These are phyloP conservation scores for Eulemur rubriventer DNA, from an alignment of 2,797 vertebrate genomes.

Conservation along the genomic window DNA sequence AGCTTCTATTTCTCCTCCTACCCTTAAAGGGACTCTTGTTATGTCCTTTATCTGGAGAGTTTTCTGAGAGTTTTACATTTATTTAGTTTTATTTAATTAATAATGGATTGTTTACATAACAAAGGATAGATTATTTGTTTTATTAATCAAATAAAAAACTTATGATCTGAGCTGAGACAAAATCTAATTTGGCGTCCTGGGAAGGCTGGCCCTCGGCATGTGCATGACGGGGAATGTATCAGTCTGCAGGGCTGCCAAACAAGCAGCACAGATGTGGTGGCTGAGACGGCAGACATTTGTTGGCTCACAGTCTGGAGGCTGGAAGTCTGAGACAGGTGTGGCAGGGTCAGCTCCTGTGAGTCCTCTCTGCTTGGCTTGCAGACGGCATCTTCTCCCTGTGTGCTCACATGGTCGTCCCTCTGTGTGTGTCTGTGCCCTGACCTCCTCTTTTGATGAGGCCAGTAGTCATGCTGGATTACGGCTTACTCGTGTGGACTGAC, in stretches of 20 bases:
- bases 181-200: background rate
- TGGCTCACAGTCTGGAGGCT: background rate
- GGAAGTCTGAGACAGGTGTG: background rate
- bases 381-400: background rate
- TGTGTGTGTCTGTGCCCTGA: background rate
- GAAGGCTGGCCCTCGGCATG: accelerated
- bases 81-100: background rate
- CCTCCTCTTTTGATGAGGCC: background rate
- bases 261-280: accelerated
- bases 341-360: background rate
- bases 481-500: background rate
- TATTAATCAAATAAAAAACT: background rate
- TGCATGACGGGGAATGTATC: accelerated
- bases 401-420: background rate
- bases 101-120: background rate
- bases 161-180: background rate
- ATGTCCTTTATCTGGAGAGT: background rate
- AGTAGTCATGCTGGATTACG: accelerated
- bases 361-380: background rate
- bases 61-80: background rate
- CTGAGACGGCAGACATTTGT: background rate
- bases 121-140: background rate
- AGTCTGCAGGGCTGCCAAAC: background rate
- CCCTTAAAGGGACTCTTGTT: background rate
- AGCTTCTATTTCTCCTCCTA: background rate